These are phyloP conservation scores for Tapirus terrestris DNA, from an alignment of 2,113 vertebrate species.

Conservation along the genomic window DNA sequence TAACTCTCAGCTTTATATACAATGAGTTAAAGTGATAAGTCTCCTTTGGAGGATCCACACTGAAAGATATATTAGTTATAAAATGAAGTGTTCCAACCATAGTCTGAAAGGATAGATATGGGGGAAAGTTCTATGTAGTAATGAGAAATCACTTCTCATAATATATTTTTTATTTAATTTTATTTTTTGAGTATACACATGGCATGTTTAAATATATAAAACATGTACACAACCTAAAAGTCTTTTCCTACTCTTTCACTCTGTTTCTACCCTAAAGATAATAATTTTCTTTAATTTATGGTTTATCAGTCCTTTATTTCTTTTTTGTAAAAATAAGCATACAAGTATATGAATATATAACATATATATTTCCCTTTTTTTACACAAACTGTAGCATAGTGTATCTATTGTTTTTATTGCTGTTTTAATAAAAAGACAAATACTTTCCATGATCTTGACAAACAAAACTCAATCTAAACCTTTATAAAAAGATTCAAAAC, in stretches of 20 bases:
- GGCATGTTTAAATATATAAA: not conserved
- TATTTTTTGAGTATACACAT: not conserved
- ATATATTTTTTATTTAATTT: not conserved
- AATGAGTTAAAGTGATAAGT: not conserved
- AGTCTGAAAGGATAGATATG: not conserved
- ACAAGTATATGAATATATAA: not conserved
- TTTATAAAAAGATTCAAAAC: slow-evolving; percentile 34
- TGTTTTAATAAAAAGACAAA: slow-evolving; percentile 42
- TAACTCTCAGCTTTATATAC: not conserved
- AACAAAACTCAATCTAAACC: slow-evolving; percentile 20
- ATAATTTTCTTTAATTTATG: not conserved
- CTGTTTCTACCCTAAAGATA: not conserved
- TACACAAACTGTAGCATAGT: not conserved
- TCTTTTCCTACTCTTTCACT: not conserved
- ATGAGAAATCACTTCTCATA: not conserved
- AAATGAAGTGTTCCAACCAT: not conserved
- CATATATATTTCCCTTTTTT: not conserved
- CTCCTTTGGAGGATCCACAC: not conserved
- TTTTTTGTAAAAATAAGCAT: not conserved
- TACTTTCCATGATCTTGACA: slow-evolving; percentile 41
- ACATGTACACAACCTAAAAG: not conserved
- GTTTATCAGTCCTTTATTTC: not conserved
- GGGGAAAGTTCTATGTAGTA: not conserved
- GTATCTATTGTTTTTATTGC: not conserved
- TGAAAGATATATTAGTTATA: not conserved